Evolutionary conservation across 2,113 vertebrate genomes (phyloP).

Genomic region (Pterocles burchelli): DNA sequence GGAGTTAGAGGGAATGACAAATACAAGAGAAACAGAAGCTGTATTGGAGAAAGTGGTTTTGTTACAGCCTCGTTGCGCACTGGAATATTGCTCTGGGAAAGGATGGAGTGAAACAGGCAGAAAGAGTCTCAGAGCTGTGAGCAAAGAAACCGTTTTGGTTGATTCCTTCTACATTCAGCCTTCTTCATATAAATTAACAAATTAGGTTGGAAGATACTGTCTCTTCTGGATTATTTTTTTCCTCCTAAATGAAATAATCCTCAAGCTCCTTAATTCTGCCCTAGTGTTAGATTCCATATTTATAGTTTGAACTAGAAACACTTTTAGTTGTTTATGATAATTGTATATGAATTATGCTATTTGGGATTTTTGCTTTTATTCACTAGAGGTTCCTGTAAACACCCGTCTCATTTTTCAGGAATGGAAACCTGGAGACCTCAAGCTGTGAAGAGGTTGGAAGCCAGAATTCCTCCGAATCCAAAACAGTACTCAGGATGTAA

Average conservation of each 20-base stretch:
- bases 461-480: constrained; percentile 73
- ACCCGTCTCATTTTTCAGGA: constrained; percentile 71
- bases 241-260: background rate
- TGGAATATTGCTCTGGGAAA: background rate
- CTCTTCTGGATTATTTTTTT: background rate
- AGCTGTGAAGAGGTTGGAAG: constrained; percentile 66
- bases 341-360: background rate
- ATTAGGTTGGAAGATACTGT: background rate
- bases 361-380: background rate
- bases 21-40: background rate
- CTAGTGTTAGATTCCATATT: background rate
- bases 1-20: background rate
- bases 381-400: background rate
- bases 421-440: constrained; percentile 79
- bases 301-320: background rate
- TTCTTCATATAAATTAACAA: background rate
- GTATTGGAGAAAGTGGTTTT: background rate
- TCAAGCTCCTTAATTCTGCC: background rate
- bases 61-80: accelerated
- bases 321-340: background rate
- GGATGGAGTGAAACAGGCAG: background rate
- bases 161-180: background rate
- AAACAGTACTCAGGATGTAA: constrained; percentile 85
- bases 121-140: background rate
- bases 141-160: background rate